Percentiles rank a stretch among this genome's conserved stretches.
Evolutionary conservation across 1,140 invertebrate genomes (phyloP).

Genomic region (Delia radicum): DNA sequence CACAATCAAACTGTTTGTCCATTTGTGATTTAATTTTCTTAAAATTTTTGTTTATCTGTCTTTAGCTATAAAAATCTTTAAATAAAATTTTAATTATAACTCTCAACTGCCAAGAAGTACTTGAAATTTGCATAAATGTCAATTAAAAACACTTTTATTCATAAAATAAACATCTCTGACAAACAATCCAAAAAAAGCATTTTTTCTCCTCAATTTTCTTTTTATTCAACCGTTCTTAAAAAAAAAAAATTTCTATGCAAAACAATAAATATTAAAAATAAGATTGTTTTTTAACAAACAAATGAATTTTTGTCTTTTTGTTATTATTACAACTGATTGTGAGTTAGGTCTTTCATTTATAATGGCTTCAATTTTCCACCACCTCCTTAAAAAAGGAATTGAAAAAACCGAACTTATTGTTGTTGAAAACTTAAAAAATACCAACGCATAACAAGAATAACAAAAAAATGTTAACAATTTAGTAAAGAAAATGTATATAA

Average conservation of each 20-base stretch:
- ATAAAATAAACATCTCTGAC: background rate
- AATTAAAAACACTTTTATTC: background rate
- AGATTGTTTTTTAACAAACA: background rate
- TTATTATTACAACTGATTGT: background rate
- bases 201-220: background rate
- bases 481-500: background rate
- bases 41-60: no score
- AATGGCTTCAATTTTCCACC: background rate
- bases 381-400: background rate
- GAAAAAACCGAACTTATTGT: background rate
- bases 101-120: background rate
- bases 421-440: no score
- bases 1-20: no score
- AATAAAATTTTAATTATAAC: constrained; percentile 2
- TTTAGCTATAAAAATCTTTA: background rate
- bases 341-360: background rate
- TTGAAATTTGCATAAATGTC: constrained; percentile 1
- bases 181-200: background rate
- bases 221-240: no score
- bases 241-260: background rate
- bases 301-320: background rate
- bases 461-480: background rate
- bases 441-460: background rate
- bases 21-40: no score
- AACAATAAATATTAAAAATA: background rate